Conservation (phyloP, 2,888 invertebrate genomes). For the Calliscelio sp. region DNA sequence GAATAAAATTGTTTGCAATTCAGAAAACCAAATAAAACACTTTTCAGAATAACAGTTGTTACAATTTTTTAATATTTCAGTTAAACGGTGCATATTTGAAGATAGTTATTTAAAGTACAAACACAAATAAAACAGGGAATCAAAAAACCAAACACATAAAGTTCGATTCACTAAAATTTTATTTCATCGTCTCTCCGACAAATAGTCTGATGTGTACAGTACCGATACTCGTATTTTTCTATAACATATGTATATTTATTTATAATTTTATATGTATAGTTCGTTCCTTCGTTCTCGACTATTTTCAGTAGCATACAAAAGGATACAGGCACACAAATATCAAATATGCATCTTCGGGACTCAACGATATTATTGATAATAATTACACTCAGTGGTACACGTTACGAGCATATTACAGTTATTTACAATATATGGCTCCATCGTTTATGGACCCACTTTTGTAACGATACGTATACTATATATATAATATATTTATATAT, state of each 20-base stretch:
- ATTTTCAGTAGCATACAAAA: conserved; percentile 85
- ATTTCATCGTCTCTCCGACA: conserved; percentile 82
- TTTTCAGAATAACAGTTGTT: too few species aligned
- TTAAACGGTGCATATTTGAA: too few species aligned
- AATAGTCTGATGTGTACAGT: conserved; percentile 82
- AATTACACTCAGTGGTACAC: conserved; percentile 84
- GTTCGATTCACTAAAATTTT: conserved; percentile 84
- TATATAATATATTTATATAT: conserved; percentile 71
- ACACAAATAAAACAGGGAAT: background rate
- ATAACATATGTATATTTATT: conserved; percentile 78
- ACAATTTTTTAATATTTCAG: too few species aligned
- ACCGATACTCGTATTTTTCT: conserved; percentile 78
- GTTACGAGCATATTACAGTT: conserved; percentile 80
- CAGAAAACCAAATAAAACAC: too few species aligned
- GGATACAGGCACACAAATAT: conserved; percentile 86
- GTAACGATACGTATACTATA: conserved; percentile 80
- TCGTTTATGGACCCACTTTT: conserved; percentile 62
- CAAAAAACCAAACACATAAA: conserved; percentile 16
- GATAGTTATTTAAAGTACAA: too few species aligned
- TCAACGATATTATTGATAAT: conserved; percentile 82
- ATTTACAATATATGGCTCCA: conserved; percentile 77
- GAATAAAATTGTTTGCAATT: too few species aligned
- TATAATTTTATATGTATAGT: conserved; percentile 81
- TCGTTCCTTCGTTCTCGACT: conserved; percentile 78
- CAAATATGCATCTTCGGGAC: conserved; percentile 84